These are phyloP conservation scores for Acomys russatus DNA, from an alignment of 2,797 vertebrate species.

Conservation along the genomic window DNA sequence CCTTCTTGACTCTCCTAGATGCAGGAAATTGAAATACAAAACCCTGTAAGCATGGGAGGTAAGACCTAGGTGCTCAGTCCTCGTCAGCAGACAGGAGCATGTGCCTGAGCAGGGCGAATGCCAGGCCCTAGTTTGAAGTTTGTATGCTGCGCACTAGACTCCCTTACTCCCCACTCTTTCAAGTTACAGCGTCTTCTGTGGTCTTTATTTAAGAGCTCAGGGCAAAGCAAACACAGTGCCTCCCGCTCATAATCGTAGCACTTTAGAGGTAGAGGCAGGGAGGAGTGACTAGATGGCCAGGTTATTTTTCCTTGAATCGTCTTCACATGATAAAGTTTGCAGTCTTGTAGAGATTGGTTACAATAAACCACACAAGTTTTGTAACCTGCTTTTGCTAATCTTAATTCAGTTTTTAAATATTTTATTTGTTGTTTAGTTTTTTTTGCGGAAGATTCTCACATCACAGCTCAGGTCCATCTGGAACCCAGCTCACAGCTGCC, in stretches of 20 bases:
- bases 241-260: too few species aligned
- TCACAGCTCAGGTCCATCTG: background rate
- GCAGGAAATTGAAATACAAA: slow-evolving; percentile 2
- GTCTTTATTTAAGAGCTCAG: background rate
- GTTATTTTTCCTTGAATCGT: slow-evolving; percentile 8
- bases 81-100: background rate
- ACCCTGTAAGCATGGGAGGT: slow-evolving; percentile 11
- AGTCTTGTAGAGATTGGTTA: background rate
- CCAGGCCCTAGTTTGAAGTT: background rate
- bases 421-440: background rate
- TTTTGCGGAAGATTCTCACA: background rate
- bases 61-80: background rate
- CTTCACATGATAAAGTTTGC: background rate
- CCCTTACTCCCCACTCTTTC: slow-evolving; percentile 42
- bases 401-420: slow-evolving; percentile 41
- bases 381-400: slow-evolving; percentile 26
- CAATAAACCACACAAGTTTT: background rate
- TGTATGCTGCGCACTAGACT: background rate
- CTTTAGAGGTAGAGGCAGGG: background rate
- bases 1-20: background rate
- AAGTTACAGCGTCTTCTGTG: background rate
- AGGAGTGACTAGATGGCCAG: background rate
- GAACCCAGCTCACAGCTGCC: background rate
- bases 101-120: background rate
- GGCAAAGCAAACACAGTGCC: background rate